These are phyloP conservation scores for Barnardius zonarius DNA, from an alignment of 2,113 vertebrate genomes.

Conservation along the genomic window DNA sequence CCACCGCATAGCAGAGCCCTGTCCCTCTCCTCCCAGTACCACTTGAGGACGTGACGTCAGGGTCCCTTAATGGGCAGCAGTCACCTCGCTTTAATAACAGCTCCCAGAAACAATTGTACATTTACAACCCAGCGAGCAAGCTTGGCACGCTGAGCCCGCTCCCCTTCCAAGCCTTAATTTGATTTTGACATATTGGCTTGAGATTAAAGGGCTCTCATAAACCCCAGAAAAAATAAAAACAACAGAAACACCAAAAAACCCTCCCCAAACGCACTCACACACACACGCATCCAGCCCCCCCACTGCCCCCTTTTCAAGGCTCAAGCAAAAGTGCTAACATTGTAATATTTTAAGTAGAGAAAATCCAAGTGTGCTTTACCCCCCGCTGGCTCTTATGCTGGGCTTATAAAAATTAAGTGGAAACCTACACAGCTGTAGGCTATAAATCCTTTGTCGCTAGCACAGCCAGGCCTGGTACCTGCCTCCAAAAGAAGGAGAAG, in stretches of 20 bases:
- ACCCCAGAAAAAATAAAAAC: not conserved
- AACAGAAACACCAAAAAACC: not conserved
- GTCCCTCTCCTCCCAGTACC: not conserved
- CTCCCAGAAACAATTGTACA: constrained; percentile 71
- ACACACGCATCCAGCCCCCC: constrained; percentile 12
- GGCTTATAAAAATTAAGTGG: constrained; percentile 83
- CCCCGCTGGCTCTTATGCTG: constrained; percentile 71
- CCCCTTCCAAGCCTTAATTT: constrained; percentile 73
- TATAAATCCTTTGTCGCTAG: constrained; percentile 77
- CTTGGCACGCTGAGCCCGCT: constrained; percentile 63
- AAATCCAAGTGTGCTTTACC: constrained; percentile 81
- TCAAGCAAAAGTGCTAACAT: constrained; percentile 75
- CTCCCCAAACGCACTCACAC: constrained; percentile 16
- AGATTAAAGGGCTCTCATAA: constrained; percentile 73
- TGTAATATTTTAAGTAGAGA: constrained; percentile 78
- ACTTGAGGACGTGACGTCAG: constrained; percentile 59
- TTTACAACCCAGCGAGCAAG: constrained; percentile 55
- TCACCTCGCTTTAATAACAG: constrained; percentile 57
- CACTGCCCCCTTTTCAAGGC: constrained; percentile 37
- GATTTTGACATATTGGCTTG: constrained; percentile 74
- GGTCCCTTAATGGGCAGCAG: constrained; percentile 64
- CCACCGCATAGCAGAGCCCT: rapidly evolving
- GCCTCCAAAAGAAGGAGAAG: not conserved
- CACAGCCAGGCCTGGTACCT: constrained; percentile 70
- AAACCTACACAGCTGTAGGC: constrained; percentile 81